These are phyloP conservation scores for Phenganax marumi DNA, from an alignment of 92 coral and sea anemone genomes.

Conservation along the genomic window DNA sequence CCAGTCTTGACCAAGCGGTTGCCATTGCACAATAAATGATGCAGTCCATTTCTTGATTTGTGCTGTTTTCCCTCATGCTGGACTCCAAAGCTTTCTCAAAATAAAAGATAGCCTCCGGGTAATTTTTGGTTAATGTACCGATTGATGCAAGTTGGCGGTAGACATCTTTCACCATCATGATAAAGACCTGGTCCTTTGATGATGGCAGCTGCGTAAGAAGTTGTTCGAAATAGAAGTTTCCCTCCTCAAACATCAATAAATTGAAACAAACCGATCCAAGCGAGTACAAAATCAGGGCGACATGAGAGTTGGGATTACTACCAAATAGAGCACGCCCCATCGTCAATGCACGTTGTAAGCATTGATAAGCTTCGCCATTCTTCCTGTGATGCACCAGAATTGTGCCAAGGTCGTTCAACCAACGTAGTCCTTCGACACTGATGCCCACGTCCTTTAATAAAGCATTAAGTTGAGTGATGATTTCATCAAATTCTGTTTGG, in stretches of 20 bases:
- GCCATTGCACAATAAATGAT: constrained; percentile 8
- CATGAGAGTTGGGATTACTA: background rate
- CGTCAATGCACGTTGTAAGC: constrained; percentile 12
- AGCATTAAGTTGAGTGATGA: too few relatives aligned
- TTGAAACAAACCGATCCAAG: background rate
- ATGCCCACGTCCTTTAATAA: too few relatives aligned
- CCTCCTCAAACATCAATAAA: background rate
- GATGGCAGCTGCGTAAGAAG: background rate
- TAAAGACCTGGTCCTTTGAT: background rate
- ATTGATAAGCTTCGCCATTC: constrained; percentile 14
- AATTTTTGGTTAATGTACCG: background rate
- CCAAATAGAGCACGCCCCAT: constrained; percentile 20
- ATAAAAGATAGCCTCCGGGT: background rate
- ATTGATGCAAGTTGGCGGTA: constrained; percentile 4
- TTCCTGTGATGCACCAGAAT: too few relatives aligned
- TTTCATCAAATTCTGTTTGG: too few relatives aligned
- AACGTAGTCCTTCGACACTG: too few relatives aligned
- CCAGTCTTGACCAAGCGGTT: background rate
- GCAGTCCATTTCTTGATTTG: background rate
- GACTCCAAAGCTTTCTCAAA: constrained; percentile 11
- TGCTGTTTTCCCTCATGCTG: background rate
- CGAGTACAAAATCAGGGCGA: background rate
- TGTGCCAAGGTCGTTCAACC: too few relatives aligned
- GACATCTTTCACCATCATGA: background rate
- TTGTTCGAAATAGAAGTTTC: constrained; percentile 4